Evolutionary conservation across 1,140 invertebrate species (phyloP), one percentile per base, ranked within the genome.

Genomic region (Charaxes varanes): DNA sequence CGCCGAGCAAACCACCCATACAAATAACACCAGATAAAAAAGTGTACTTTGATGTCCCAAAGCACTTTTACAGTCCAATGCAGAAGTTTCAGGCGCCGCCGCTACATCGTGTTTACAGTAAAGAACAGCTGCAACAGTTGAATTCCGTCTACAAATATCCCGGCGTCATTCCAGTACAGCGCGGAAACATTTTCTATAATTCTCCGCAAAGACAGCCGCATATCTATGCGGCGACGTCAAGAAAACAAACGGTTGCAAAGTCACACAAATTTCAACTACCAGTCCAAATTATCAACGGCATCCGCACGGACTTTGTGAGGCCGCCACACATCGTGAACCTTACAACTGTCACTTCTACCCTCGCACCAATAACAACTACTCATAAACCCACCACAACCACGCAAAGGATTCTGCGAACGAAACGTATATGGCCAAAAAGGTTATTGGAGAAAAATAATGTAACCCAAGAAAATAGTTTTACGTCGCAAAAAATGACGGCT

Each of bases 361-460:
- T 55, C 15, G 49, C 62, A 19, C 48, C 63, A 12, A n/a, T n/a
- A n/a, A n/a, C n/a, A n/a, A n/a, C n/a, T n/a, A n/a, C n/a, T n/a
- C n/a, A n/a, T n/a, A n/a, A n/a, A n/a, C n/a, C n/a, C n/a, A n/a
- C n/a, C n/a, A 70, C 71, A 2, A 78, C 73, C 2, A 74, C 72
- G 1, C 51, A 42, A 38, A 62, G 57, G 55, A 24, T 63, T 18
- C 47, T 77, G 12, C 66, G 79, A 46, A 80, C 71, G 27, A 83
- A 81, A 53, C 63, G 79, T 54, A 83, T 83, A 55, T 83, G 79
- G 79, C 79, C 79, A 4, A 79, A 77, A 44, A 62, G 63, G 42
- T 57, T 74, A 18, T 44, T 63, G 40, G 62, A 76, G 24, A 71
- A 73, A 42, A 54, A 68, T 41, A 80, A 77, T 35, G 56, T 48